Base-by-base conservation (phyloP, 2,888 invertebrate species). In the Leistus spinibarbis region DNA sequence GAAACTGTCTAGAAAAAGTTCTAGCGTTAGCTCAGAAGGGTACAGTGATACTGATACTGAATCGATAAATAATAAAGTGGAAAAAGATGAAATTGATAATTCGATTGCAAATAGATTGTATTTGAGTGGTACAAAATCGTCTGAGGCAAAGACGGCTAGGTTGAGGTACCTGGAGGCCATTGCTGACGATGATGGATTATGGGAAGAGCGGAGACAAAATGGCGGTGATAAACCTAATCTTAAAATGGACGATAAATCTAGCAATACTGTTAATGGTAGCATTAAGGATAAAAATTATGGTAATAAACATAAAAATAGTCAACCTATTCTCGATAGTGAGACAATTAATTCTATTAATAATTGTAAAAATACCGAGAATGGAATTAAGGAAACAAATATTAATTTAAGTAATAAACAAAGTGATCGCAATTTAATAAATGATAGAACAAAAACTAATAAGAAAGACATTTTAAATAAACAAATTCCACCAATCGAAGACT, bases 81-180 rank as follows among this genome's bases (percentile, higher is more conserved):
- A 23, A 19, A 62, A 64, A 54, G 54, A 57, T 17, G 22, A 68
- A 67, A 68, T 5, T 24, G 76, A 64, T 22, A 64, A 23, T 40
- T 13, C 54, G 63, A 54, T 64, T 53, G 24, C 64, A n/a, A 27
- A 88, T 78, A 86, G 90, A 53, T 82, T 90, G 54, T 89, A 89
- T 79, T 84, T 88, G 13, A 88, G 88, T 77, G 87, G 88, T 27
- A 91, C 90, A 0, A 90, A 88, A 82, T 88, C 90, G 0, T 90
- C 89, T 1, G 82, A 88, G 56, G 89, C 90, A 82, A 90, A 90
- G 82, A 89, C 89, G 0, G 88, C 88, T 17, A 88, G 89, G 54
- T 89, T 89, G 89, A 83, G 89, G 77, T 89, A 89, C 77, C 84
- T 88, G 64, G 89, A 89, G 76, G 80, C 80, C 4, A 56, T 81